phyloP scores from a whole-genome alignment of 2,797 vertebrate genomes.

The Periparus ater region DNA sequence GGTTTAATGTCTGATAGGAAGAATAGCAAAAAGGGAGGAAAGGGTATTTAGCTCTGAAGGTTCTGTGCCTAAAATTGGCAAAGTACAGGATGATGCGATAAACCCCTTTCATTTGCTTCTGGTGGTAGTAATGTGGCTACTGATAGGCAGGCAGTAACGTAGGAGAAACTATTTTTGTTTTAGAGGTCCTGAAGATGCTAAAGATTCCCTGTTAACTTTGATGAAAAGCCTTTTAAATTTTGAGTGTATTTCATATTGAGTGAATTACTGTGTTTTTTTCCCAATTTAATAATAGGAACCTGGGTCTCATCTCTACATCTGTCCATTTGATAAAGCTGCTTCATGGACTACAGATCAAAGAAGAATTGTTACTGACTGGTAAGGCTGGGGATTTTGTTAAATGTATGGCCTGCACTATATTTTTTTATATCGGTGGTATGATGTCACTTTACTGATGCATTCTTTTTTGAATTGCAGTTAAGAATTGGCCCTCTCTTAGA shows the following conservation, averaged over 20 bases:
- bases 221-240: background rate
- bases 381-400: constrained; percentile 22
- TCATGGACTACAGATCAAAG: constrained; percentile 58
- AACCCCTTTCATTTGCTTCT: background rate
- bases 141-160: background rate
- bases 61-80: background rate
- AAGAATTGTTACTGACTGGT: constrained; percentile 74
- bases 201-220: background rate
- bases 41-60: background rate
- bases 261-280: background rate
- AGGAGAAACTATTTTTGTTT: background rate
- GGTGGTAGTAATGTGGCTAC: background rate
- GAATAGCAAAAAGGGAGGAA: background rate
- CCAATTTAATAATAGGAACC: constrained; percentile 56
- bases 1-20: background rate
- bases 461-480: background rate
- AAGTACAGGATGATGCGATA: background rate
- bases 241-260: background rate
- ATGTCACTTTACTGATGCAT: background rate
- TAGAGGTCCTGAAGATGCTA: background rate
- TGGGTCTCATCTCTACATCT: constrained; percentile 72
- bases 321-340: constrained; percentile 72
- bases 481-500: background rate
- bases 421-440: accelerated
- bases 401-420: background rate